phyloP scores from a whole-genome alignment of 2,888 invertebrate species.

The Chloroclysta siterata region DNA sequence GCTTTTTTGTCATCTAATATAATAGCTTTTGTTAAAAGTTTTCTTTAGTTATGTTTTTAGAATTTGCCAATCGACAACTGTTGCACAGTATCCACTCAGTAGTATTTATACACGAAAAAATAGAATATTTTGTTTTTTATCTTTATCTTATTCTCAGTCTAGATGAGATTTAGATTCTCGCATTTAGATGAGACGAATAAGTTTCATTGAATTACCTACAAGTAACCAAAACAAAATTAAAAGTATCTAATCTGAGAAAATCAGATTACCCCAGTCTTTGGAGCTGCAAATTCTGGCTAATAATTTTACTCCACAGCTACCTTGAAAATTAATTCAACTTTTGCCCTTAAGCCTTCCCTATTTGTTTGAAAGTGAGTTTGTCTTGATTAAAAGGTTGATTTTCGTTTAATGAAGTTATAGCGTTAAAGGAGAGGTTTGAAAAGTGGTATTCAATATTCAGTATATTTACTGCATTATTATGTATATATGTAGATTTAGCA shows the following conservation, averaged over 20 bases:
- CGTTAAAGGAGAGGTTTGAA: background rate
- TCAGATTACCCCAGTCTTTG: conserved; percentile 15
- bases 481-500: no score
- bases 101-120: no score
- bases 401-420: conserved; percentile 24
- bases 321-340: conserved; percentile 29
- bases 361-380: conserved; percentile 25
- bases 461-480: no score
- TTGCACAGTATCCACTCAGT: no score
- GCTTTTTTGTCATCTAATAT: no score
- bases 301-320: conserved; percentile 22
- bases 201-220: conserved; percentile 5
- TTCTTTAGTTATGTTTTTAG: no score
- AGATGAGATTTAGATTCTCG: no score
- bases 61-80: no score
- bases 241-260: conserved; percentile 17
- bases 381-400: conserved; percentile 25
- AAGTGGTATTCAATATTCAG: no score
- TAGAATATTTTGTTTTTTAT: no score
- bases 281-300: conserved; percentile 15
- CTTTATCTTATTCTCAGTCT: no score
- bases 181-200: background rate
- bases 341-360: conserved; percentile 26
- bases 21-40: no score
- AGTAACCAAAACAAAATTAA: conserved; percentile 19